Conservation (phyloP, 2,888 invertebrate genomes). For the Nephrotoma appendiculata region DNA sequence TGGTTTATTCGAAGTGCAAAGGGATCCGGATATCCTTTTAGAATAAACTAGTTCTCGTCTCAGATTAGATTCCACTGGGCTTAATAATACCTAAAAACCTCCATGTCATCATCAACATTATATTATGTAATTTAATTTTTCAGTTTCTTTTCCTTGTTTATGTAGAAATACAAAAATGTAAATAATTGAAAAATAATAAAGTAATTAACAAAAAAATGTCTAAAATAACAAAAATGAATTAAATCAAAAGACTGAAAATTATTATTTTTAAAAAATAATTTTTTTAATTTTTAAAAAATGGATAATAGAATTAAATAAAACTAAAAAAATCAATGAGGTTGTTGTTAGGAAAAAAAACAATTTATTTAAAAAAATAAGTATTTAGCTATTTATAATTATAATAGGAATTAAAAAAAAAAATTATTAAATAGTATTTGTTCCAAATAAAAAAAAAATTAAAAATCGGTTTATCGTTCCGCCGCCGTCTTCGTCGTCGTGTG, state of each 20-base stretch:
- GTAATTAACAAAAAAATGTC: background rate
- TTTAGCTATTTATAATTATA: background rate
- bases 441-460: background rate
- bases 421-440: slow-evolving; percentile 4
- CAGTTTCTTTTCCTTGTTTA: background rate
- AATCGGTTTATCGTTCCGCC: background rate
- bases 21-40: background rate
- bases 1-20: background rate
- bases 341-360: background rate
- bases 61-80: background rate
- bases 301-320: background rate
- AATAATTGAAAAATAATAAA: background rate
- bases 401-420: background rate
- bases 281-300: background rate
- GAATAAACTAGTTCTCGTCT: background rate
- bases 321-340: background rate
- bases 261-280: background rate
- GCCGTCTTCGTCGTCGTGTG: background rate
- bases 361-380: background rate
- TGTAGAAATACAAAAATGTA: background rate
- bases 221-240: background rate
- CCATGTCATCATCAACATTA: background rate
- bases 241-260: background rate
- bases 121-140: background rate
- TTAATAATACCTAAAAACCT: background rate